Base-by-base conservation (phyloP, 2,888 invertebrate species). In the Caenorhabditis macrosperma region DNA sequence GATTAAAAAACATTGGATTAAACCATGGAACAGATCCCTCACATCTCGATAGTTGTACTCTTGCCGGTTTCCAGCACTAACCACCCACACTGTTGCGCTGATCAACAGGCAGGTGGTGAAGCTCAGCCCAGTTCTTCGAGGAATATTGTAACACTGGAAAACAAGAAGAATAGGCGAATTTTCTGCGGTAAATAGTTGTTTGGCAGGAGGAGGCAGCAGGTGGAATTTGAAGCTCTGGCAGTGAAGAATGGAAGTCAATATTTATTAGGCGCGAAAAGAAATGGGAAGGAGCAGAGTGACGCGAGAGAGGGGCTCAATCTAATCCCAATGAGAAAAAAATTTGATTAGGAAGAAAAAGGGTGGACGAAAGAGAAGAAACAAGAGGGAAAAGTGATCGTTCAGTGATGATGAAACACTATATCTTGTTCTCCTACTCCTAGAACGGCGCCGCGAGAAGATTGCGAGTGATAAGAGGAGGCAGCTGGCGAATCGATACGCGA, bases 61-160 rank as follows among this genome's bases (percentile, higher is more conserved):
- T 30, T 80, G 67, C 35, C 80, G 68, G 12, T 66, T 71, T 7
- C 71, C 80, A 28, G 75, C 75, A 5, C 55, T 60, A 44, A 76
- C 81, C 81, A 81, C 81, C 81, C 81, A 81, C 76, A 20, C 76
- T 67, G 81, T 79, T 74, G 79, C 66, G 30, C 63, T 41, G 17
- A 80, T 24, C 68, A 76, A 75, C 81, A 81, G 81, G 81, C 60
- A 81, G 81, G 81, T 81, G 81, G 76, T 60, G 50, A 55, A 61
- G 38, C 48, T 46, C 55, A 66, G 46, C 69, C 50, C 48, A 67
- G 54, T 68, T 63, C 55, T 63, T 57, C 64, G 67, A 69, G 76
- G 81, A 81, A 80, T 80, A 80, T 75, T 80, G 80, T 74, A 79
- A 69, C 63, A 60, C 79, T 79, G 69, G 7, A 67, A 78, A 59